Conservation (phyloP, 2,797 vertebrate species). For the Coluber constrictor region DNA sequence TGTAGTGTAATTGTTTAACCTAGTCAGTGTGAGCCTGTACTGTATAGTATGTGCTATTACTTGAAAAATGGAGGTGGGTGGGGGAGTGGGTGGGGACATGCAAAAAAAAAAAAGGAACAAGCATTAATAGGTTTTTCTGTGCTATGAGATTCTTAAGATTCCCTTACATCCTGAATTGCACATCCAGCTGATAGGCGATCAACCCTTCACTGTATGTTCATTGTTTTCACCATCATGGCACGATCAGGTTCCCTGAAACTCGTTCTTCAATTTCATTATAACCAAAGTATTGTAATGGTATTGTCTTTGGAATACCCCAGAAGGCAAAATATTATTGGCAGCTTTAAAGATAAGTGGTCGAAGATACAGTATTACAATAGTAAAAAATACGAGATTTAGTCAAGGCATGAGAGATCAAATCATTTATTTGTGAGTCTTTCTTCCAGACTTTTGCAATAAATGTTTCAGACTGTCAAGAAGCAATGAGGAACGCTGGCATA, state of each 20-base stretch:
- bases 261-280: constrained; percentile 54
- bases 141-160: constrained; percentile 46
- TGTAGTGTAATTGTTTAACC: constrained; percentile 87
- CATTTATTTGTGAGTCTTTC: constrained; percentile 9
- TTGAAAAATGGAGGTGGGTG: constrained; percentile 35
- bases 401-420: not conserved
- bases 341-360: constrained; percentile 61
- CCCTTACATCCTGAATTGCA: constrained; percentile 45
- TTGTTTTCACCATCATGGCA: constrained; percentile 58
- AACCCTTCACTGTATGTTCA: constrained; percentile 52
- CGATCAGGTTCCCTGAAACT: constrained; percentile 54
- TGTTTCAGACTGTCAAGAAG: constrained; percentile 15
- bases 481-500: not conserved
- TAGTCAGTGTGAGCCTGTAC: constrained; percentile 62
- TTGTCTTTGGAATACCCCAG: constrained; percentile 57
- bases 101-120: constrained; percentile 36
- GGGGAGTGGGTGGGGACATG: not conserved
- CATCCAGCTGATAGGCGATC: constrained; percentile 58
- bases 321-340: constrained; percentile 60
- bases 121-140: constrained; percentile 10
- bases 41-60: constrained; percentile 58
- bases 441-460: constrained; percentile 19
- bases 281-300: constrained; percentile 52
- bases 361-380: constrained; percentile 55
- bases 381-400: constrained; percentile 36